These are phyloP conservation scores for Leptoteleia sp. DNA, from an alignment of 1,140 invertebrate species.

Conservation along the genomic window DNA sequence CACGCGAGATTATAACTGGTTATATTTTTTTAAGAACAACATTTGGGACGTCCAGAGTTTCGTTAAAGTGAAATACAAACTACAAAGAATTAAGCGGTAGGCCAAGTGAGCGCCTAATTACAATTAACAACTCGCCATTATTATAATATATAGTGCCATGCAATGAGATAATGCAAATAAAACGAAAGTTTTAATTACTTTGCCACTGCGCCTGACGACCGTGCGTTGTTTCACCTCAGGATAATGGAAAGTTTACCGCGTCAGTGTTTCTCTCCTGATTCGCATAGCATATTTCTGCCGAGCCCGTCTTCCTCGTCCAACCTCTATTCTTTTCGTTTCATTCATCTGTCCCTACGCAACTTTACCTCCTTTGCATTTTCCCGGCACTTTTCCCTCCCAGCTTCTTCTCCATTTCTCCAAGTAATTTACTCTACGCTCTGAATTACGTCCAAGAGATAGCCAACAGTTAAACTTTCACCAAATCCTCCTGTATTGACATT, in stretches of 20 bases:
- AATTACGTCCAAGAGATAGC: conserved; percentile 30
- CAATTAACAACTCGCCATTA: conserved; percentile 81
- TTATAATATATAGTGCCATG: conserved; percentile 80
- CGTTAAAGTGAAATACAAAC: conserved; percentile 20
- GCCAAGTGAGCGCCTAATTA: conserved; percentile 77
- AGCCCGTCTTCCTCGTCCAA: conserved; percentile 19
- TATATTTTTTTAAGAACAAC: no score
- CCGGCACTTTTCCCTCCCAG: conserved; percentile 32
- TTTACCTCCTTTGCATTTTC: conserved; percentile 37
- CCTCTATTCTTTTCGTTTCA: no score
- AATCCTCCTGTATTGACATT: no score
- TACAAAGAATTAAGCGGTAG: conserved; percentile 45
- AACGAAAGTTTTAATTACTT: conserved; percentile 82
- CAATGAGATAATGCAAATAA: conserved; percentile 81
- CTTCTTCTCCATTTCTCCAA: conserved; percentile 38
- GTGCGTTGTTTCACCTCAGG: conserved; percentile 76
- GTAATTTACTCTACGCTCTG: conserved; percentile 49
- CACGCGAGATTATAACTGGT: no score
- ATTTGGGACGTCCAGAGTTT: no score
- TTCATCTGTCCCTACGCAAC: conserved; percentile 7
- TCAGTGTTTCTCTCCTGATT: conserved; percentile 63
- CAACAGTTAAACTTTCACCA: conserved; percentile 33
- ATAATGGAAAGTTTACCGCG: conserved; percentile 80
- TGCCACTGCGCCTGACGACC: conserved; percentile 74
- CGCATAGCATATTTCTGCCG: conserved; percentile 26